phyloP scores from a whole-genome alignment of 1,140 invertebrate species.

The Plectus sambesii region DNA sequence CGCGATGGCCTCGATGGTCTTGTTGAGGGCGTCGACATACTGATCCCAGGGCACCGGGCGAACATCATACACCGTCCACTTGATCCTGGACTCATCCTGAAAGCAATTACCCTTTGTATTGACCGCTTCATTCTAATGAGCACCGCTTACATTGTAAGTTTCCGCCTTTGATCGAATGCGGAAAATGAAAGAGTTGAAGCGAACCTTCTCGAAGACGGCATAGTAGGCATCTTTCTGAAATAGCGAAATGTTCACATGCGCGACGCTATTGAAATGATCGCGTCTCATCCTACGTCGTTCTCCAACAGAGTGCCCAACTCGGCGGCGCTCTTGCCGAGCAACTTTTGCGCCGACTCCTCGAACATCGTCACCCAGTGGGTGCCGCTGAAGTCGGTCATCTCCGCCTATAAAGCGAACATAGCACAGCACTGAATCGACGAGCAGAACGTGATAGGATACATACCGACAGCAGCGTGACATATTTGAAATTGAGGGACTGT shows the following conservation, averaged over 20 bases:
- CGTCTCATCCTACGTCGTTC: slow-evolving; percentile 51
- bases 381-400: slow-evolving; percentile 66
- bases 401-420: slow-evolving; percentile 58
- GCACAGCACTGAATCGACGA: slow-evolving; percentile 21
- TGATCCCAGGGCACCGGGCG: too few relatives aligned
- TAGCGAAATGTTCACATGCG: slow-evolving; percentile 2
- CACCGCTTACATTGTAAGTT: slow-evolving; percentile 77
- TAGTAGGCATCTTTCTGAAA: slow-evolving; percentile 48
- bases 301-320: slow-evolving; percentile 53
- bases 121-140: too few relatives aligned
- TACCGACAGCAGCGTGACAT: slow-evolving; percentile 67
- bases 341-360: slow-evolving; percentile 66
- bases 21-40: too few relatives aligned
- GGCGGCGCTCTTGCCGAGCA: slow-evolving; percentile 64
- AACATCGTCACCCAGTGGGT: slow-evolving; percentile 79
- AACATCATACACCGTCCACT: too few relatives aligned
- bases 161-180: slow-evolving; percentile 74
- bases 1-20: too few relatives aligned
- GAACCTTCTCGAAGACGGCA: slow-evolving; percentile 59
- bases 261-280: slow-evolving; percentile 40
- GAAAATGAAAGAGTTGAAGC: slow-evolving; percentile 68
- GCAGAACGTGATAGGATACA: slow-evolving; percentile 46
- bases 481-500: slow-evolving; percentile 71
- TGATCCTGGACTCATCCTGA: too few relatives aligned
- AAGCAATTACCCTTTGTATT: too few relatives aligned